Evolutionary conservation across 2,888 invertebrate genomes (phyloP), one percentile per base, ranked within the genome.

Genomic region (Caenorhabditis wallacei): DNA sequence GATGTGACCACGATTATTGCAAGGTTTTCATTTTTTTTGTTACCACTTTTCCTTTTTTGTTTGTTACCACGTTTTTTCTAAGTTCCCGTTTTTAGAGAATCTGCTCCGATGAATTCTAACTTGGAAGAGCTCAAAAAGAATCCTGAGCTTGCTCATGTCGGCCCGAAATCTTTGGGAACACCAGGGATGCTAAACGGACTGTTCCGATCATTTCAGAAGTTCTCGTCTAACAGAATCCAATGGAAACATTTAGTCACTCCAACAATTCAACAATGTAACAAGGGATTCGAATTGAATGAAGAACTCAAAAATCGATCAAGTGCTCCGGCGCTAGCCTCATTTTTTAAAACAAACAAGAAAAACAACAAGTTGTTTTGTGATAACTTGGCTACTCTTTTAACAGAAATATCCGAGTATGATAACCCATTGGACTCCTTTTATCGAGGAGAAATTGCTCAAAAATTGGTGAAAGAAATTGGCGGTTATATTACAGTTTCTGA

Each of bases 401-500:
- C 80, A 2, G 85, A 85, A 37, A 79, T 87, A 0, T 56, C 81
- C 1, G 86, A 82, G 16, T 81, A 78, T 53, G 82, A 84, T 26
- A 85, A 84, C 20, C 85, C 85, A n/a, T 48, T 79, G 13, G 82
- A 85, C 22, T 63, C 78, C 4, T 86, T 86, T 69, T 83, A 84
- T 54, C 59, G 76, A 8, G 82, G 82, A 56, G 74, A 74, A 24
- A 59, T 71, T 46, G 66, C 82, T 13, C 82, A 66, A 22, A 78
- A 71, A 11, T 10, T 81, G 20, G 51, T 69, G n/a, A 66, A 74
- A 16, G 72, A 80, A 37, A 5, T 74, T 30, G 78, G 72, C 16
- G 85, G 85, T 18, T 78, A 72, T 43, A 37, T 85, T 24, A 74
- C 61, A 8, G 26, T 48, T 13, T 46, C 82, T 11, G 86, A 86